These are phyloP conservation scores for Hyposoter dolosus DNA, from an alignment of 2,888 invertebrate genomes.

Conservation along the genomic window DNA sequence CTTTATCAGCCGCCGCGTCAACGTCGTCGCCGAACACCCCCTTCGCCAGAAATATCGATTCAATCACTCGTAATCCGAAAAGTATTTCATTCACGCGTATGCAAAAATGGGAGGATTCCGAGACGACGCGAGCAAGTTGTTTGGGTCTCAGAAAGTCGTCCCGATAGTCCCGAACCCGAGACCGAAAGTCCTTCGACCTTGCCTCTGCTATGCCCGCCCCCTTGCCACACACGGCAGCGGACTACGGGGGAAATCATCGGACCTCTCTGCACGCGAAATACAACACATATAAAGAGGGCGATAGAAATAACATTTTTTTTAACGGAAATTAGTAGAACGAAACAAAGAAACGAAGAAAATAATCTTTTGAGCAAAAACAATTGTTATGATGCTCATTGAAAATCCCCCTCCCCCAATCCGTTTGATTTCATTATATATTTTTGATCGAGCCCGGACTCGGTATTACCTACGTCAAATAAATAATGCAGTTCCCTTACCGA, in stretches of 20 bases:
- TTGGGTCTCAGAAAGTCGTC: slow-evolving; percentile 1
- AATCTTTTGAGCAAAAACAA: not conserved
- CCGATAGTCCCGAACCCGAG: not conserved
- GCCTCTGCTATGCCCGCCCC: slow-evolving; percentile 36
- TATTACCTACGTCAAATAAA: not conserved
- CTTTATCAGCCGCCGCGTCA: not conserved
- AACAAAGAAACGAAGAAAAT: not conserved
- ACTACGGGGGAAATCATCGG: not conserved
- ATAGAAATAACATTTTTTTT: not conserved
- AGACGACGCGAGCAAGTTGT: slow-evolving; percentile 2
- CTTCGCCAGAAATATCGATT: slow-evolving; percentile 49
- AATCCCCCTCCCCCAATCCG: not conserved
- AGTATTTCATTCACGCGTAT: slow-evolving; percentile 12
- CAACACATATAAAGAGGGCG: too few species aligned
- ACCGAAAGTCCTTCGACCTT: slow-evolving; percentile 56
- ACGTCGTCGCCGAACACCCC: too few species aligned
- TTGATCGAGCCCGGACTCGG: not conserved
- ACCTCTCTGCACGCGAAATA: too few species aligned
- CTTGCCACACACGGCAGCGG: slow-evolving; percentile 5
- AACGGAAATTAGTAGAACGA: not conserved
- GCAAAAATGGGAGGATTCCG: not conserved
- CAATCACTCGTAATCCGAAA: slow-evolving; percentile 29
- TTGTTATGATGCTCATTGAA: not conserved
- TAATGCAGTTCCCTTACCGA: too few species aligned
- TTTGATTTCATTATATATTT: not conserved